A percentile compares a stretch with the other conserved stretches of the same genome.
phyloP scores from a whole-genome alignment of 2,797 vertebrate genomes.

The Phrynocephalus vlangalii region DNA sequence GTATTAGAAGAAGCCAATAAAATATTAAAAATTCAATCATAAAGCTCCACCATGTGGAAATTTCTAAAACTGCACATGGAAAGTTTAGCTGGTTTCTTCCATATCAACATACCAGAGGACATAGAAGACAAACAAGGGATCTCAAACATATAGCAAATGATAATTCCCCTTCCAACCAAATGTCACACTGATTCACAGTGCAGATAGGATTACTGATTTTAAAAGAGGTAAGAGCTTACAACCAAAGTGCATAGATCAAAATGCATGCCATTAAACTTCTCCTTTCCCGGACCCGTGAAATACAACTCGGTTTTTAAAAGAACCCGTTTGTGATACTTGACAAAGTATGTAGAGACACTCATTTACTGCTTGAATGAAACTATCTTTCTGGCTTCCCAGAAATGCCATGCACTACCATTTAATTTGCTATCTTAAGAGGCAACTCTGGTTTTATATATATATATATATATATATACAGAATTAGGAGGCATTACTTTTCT shows the following conservation, averaged over 20 bases:
- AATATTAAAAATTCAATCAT: conserved; percentile 79
- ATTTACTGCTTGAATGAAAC: conserved; percentile 32
- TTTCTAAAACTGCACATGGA: conserved; percentile 72
- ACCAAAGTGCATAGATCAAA: neutral
- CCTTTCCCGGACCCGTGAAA: neutral
- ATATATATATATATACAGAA: conserved; percentile 39
- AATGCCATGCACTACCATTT: conserved; percentile 45
- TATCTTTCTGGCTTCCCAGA: conserved; percentile 36
- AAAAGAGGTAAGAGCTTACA: neutral
- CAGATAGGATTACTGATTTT: neutral
- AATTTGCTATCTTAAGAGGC: conserved; percentile 56
- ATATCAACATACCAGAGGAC: neutral
- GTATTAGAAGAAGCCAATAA: conserved; percentile 43
- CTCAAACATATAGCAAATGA: neutral
- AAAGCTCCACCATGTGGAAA: conserved; percentile 84
- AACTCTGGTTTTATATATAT: conserved; percentile 55
- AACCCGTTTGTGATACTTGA: conserved; percentile 13
- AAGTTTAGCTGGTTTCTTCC: conserved; percentile 15
- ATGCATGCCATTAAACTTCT: neutral
- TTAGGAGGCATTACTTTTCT: conserved; percentile 63
- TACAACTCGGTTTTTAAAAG: conserved; percentile 22
- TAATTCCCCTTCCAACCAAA: neutral
- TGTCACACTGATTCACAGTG: neutral
- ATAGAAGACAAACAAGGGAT: conserved; percentile 20
- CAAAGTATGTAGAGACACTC: neutral